Evolutionary conservation across 2,113 vertebrate species (phyloP).

Genomic region (Pomatorhinus ruficollis): DNA sequence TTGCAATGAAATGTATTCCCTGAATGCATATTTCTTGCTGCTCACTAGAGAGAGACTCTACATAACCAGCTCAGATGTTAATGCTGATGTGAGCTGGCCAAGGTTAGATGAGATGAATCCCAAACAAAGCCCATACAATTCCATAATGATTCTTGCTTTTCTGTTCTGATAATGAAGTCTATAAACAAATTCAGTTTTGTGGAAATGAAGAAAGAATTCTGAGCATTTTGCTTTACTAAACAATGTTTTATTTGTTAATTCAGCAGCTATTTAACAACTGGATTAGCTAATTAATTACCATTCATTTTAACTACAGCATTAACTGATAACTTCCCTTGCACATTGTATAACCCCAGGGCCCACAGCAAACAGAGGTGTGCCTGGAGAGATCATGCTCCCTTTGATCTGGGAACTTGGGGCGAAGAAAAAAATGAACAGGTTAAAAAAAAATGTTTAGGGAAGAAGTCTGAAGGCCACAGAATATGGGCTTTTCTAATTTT

Average conservation of each 20-base stretch:
- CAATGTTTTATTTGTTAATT: neutral
- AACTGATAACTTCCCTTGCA: neutral
- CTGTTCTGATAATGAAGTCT: neutral
- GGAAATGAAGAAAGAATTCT: neutral
- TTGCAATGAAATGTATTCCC: neutral
- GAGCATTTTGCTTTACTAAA: neutral
- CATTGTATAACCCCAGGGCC: neutral
- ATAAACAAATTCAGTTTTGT: neutral
- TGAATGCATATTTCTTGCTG: neutral
- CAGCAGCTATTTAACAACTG: neutral
- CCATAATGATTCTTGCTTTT: neutral
- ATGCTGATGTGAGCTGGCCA: neutral
- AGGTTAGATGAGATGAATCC: neutral
- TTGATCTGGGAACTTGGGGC: neutral
- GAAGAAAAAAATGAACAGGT: neutral
- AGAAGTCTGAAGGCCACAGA: neutral
- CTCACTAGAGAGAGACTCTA: neutral
- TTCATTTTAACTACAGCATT: neutral
- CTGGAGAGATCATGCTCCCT: neutral
- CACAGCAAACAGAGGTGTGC: neutral
- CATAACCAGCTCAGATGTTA: neutral
- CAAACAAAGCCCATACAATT: neutral
- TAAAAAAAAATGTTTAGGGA: neutral
- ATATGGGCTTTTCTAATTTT: neutral
- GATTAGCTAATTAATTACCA: neutral